Evolutionary conservation across 1,140 invertebrate species (phyloP), one percentile per base, ranked within the genome.

Genomic region (Apolygus lucorum): DNA sequence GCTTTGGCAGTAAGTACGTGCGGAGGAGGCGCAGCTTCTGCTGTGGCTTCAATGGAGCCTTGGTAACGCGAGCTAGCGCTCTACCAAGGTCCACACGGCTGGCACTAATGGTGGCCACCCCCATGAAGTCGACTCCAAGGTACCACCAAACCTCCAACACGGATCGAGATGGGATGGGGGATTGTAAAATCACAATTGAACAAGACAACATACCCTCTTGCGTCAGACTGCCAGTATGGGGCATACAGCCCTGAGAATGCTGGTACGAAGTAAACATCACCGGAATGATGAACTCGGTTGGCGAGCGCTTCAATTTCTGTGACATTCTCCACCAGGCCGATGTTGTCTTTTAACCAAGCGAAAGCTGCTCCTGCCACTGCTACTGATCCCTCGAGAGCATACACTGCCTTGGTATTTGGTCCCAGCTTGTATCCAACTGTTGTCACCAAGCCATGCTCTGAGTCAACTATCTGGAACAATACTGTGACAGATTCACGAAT

Each of bases 401-500:
- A 99, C 52, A 88, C 83, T 1, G 90, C 83, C n/a, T 87, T 86
- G 68, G 83, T 84, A 14, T 89, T 84, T 62, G 86, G 84, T 8
- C 95, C 94, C 63, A 98, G 81, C 79, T 98, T 88, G 81, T 94
- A 98, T 0, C 89, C 96, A 11, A 99, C 89, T 1, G 95, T 98
- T 28, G 95, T 97, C 8, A 98, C 81, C 34, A 99, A 81, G 8
- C 96, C 96, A 79, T 93, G 87, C 64, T 88, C 86, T 1, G 94
- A 96, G 71, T 89, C 83, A 0, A 59, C 54, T 22, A 59, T 22
- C 54, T 59, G 54, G 22, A 59, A 59, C n/a, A n/a, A n/a, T n/a
- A n/a, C n/a, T n/a, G n/a, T n/a, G n/a, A n/a, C n/a, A n/a, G n/a
- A n/a, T n/a, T n/a, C n/a, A n/a, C n/a, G n/a, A n/a, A n/a, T n/a